A percentile compares a stretch with the other conserved stretches of the same genome.
Conservation (phyloP, 2,888 invertebrate genomes). For the Synanthedon andrenaeformis region DNA sequence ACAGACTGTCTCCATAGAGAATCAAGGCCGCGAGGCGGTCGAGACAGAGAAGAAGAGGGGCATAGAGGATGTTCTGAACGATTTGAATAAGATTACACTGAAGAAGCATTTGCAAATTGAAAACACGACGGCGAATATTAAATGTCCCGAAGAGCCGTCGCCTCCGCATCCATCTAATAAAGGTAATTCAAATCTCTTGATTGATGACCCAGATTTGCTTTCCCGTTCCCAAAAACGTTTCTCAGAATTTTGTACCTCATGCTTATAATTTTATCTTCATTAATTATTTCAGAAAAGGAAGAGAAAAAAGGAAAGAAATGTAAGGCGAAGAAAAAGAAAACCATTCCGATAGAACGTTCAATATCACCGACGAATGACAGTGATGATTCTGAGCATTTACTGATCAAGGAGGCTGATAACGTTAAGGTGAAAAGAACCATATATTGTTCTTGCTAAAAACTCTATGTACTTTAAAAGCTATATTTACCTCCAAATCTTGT, state of each 20-base stretch:
- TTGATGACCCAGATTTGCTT: background rate
- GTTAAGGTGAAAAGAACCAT: slow-evolving; percentile 34
- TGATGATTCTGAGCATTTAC: slow-evolving; percentile 51
- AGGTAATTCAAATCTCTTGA: background rate
- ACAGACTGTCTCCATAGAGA: slow-evolving; percentile 30
- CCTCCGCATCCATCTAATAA: slow-evolving; percentile 32
- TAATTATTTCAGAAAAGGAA: slow-evolving; percentile 23
- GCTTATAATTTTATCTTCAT: too few species aligned
- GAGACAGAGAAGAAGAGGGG: slow-evolving; percentile 40
- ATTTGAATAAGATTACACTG: slow-evolving; percentile 56
- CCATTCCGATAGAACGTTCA: slow-evolving; percentile 15
- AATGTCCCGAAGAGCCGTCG: slow-evolving; percentile 44
- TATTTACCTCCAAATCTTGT: too few species aligned
- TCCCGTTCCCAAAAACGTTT: background rate
- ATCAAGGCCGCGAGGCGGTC: slow-evolving; percentile 41
- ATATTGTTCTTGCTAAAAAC: too few species aligned
- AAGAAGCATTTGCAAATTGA: slow-evolving; percentile 58
- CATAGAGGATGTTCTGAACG: slow-evolving; percentile 58
- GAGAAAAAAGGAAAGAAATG: slow-evolving; percentile 47
- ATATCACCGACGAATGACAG: slow-evolving; percentile 39
- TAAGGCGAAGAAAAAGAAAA: slow-evolving; percentile 45
- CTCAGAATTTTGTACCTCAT: too few species aligned
- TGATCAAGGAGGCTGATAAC: slow-evolving; percentile 54
- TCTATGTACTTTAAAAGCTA: too few species aligned
- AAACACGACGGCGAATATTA: slow-evolving; percentile 61